Evolutionary conservation across 2,888 invertebrate species (phyloP).

Genomic region (Drosophila setosimentum): DNA sequence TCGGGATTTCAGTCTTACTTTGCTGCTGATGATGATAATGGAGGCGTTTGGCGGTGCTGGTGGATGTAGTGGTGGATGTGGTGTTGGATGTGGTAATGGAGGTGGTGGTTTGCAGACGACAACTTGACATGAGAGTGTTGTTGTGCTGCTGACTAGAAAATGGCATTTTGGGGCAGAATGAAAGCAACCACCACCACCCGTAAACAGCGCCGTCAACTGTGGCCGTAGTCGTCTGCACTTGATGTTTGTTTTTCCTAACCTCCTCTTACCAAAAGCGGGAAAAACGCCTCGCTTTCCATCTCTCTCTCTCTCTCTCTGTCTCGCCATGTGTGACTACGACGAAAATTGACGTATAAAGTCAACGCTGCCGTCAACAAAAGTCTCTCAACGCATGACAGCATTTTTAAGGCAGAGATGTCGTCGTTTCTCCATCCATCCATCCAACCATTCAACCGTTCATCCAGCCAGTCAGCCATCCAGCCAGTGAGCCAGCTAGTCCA

Average conservation of each 20-base stretch:
- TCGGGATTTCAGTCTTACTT: slow-evolving; percentile 37
- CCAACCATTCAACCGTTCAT: slow-evolving; percentile 2
- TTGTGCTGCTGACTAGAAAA: slow-evolving; percentile 72
- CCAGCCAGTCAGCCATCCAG: slow-evolving; percentile 15
- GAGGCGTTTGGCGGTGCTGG: slow-evolving; percentile 22
- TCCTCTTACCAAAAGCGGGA: slow-evolving; percentile 55
- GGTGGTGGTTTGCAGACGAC: slow-evolving; percentile 53
- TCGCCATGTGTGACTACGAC: slow-evolving; percentile 28
- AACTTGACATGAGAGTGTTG: slow-evolving; percentile 67
- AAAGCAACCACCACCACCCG: slow-evolving; percentile 47
- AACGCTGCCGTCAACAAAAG: slow-evolving; percentile 65
- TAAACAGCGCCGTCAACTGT: slow-evolving; percentile 18
- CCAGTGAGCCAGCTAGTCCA: slow-evolving; percentile 9
- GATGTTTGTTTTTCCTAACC: slow-evolving; percentile 66
- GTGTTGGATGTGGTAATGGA: not conserved
- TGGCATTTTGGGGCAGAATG: slow-evolving; percentile 70
- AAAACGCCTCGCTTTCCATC: slow-evolving; percentile 58
- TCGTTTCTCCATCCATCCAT: slow-evolving; percentile 19
- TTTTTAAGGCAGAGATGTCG: slow-evolving; percentile 55
- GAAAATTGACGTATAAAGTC: slow-evolving; percentile 80
- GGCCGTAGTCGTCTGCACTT: slow-evolving; percentile 43
- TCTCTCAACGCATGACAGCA: slow-evolving; percentile 67
- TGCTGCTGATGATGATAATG: slow-evolving; percentile 23
- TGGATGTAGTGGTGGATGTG: slow-evolving; percentile 17
- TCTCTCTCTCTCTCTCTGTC: not conserved